A percentile compares a stretch with the other conserved stretches of the same genome.
Evolutionary conservation across 2,888 invertebrate species (phyloP).

Genomic region (Sinohyriopsis cumingii): DNA sequence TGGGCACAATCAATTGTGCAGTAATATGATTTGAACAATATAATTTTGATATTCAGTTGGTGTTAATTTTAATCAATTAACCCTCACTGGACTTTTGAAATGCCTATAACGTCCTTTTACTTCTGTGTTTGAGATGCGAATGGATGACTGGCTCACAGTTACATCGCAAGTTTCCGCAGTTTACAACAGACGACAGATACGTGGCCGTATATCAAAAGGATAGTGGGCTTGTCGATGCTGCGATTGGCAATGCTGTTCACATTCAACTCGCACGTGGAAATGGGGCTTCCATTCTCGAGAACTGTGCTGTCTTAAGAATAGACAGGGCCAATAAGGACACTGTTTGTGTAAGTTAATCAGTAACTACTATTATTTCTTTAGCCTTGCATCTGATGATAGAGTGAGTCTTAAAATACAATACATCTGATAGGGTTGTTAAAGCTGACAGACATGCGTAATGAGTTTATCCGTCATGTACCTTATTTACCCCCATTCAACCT

Average conservation of each 20-base stretch:
- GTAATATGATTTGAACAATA: too few relatives aligned
- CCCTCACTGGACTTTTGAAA: too few relatives aligned
- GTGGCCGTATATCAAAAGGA: constrained; percentile 62
- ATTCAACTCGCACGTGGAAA: constrained; percentile 64
- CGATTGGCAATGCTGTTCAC: constrained; percentile 64
- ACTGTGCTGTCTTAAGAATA: constrained; percentile 58
- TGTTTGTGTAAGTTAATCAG: constrained; percentile 32
- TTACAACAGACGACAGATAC: constrained; percentile 47
- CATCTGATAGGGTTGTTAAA: too few relatives aligned
- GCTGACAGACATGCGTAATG: too few relatives aligned
- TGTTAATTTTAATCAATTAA: too few relatives aligned
- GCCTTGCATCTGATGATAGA: too few relatives aligned
- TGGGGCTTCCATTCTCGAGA: constrained; percentile 64
- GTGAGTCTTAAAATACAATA: too few relatives aligned
- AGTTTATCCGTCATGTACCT: too few relatives aligned
- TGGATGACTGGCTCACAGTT: constrained; percentile 46
- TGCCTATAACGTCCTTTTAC: background rate
- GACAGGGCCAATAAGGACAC: constrained; percentile 40
- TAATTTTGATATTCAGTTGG: too few relatives aligned
- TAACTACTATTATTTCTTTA: background rate
- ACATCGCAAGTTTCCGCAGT: constrained; percentile 55
- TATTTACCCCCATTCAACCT: too few relatives aligned
- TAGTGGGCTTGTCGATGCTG: constrained; percentile 68
- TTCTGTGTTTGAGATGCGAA: constrained; percentile 42
- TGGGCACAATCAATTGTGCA: too few relatives aligned